A percentile compares a stretch with the other conserved stretches of the same genome.
Conservation (phyloP, 2,888 invertebrate genomes). For the Dinocampus coccinellae region DNA sequence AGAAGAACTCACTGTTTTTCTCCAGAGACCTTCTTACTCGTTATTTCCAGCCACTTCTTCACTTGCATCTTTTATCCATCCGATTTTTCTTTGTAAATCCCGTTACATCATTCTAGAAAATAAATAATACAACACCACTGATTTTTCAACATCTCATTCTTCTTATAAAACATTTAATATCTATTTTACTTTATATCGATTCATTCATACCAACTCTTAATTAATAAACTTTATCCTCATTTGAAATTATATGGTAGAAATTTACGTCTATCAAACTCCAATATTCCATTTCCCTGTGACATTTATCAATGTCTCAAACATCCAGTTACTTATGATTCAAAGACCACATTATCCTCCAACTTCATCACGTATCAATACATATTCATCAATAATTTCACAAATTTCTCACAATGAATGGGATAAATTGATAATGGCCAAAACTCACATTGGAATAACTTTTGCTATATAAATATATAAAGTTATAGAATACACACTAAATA, state of each 20-base stretch:
- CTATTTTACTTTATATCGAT: background rate
- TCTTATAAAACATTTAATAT: background rate
- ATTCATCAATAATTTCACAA: background rate
- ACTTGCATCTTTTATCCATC: slow-evolving; percentile 20
- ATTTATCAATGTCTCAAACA: background rate
- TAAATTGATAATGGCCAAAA: background rate
- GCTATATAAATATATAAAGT: background rate
- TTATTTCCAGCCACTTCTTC: slow-evolving; percentile 21
- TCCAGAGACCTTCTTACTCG: slow-evolving; percentile 24
- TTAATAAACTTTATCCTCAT: background rate
- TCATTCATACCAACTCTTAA: background rate
- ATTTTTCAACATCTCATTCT: background rate
- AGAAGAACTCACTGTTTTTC: slow-evolving; percentile 25
- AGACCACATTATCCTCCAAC: background rate
- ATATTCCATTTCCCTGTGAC: background rate
- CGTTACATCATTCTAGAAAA: background rate
- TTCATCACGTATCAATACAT: background rate
- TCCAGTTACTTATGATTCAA: background rate
- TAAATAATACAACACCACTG: background rate
- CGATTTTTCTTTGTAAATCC: slow-evolving; percentile 30
- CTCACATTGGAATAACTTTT: background rate
- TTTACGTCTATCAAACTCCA: background rate
- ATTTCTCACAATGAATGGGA: background rate
- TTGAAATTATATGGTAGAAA: background rate
- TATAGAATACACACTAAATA: background rate